Evolutionary conservation across 1,140 invertebrate genomes (phyloP), one percentile per base, ranked within the genome.

Genomic region (Drosophila subpulchrella): DNA sequence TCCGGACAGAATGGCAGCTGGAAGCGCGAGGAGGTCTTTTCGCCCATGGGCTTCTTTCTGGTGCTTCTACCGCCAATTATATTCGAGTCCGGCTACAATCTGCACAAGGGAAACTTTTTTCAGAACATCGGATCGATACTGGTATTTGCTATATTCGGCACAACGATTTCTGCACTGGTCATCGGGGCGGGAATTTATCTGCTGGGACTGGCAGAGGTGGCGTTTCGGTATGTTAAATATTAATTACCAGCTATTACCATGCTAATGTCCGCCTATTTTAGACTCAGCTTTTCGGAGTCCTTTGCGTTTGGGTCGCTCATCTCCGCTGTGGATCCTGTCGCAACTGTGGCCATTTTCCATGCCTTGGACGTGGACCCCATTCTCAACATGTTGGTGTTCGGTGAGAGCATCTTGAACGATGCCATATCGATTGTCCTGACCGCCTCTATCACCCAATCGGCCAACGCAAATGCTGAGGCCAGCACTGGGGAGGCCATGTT

Each of bases 81-180:
- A 78, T 99, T 99, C 94, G 98, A 99, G 93, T 99, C 98, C 5
- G 98, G 98, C 5, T 99, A 99, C 91, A 99, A 99, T 95, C 94
- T 99, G 50, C 98, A 99, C 88, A 99, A 99, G 93, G 98, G 98
- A 36, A 99, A 99, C 91, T 99, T 99, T 91, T 99, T 99, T 92
- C 98, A 99, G 93, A 99, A 99, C 91, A 98, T 99, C 92, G 98
- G 98, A 27, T 98, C 96, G 6, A 97, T 97, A 75, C 92, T 99
- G 68, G 95, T 99, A 0, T 99, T 99, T 95, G 98, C 98, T 2
- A 98, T 99, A 78, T 94, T 99, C 86, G 98, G 98, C 0, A 99
- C 98, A 17, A 95, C 97, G 0, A 98, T 99, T 78, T 99, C 98
- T 17, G 98, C 98, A 12, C 95, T 98, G 85, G 91, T 92, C 20